Percentiles rank a stretch among this genome's conserved stretches.
Conservation (phyloP, 2,113 vertebrate species). For the Carassius carassius region DNA sequence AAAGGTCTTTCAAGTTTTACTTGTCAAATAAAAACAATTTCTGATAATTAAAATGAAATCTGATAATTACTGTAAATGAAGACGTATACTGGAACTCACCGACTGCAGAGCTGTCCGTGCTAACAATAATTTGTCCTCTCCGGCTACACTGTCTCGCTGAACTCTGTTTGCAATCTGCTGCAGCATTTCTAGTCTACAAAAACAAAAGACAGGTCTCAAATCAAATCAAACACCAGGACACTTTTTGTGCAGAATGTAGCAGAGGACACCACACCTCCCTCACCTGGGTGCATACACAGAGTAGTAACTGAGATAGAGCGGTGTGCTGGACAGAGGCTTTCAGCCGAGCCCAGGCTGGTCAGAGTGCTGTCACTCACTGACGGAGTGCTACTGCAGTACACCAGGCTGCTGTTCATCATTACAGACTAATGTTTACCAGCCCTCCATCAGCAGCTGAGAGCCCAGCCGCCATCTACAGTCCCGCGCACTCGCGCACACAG, state of each 20-base stretch:
- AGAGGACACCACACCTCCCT: constrained; percentile 24
- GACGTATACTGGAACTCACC: constrained; percentile 76
- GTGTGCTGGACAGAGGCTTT: constrained; percentile 86
- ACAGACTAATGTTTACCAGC: background rate
- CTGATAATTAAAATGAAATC: background rate
- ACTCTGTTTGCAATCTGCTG: constrained; percentile 92
- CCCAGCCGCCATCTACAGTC: background rate
- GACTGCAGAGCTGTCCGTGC: constrained; percentile 87
- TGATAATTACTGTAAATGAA: background rate
- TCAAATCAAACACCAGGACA: background rate
- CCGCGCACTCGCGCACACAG: background rate
- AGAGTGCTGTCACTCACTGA: constrained; percentile 85
- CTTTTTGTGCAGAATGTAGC: background rate
- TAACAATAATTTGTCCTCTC: constrained; percentile 89
- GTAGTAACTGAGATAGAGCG: constrained; percentile 87
- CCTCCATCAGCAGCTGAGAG: constrained; percentile 40
- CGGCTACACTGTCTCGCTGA: constrained; percentile 87
- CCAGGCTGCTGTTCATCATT: constrained; percentile 80
- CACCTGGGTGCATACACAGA: constrained; percentile 85
- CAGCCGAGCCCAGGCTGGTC: constrained; percentile 82
- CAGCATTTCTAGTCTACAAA: constrained; percentile 89
- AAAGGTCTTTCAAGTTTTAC: too few relatives aligned
- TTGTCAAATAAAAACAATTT: too few relatives aligned
- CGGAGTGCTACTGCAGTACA: constrained; percentile 82
- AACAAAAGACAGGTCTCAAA: background rate